phyloP scores from a whole-genome alignment of 2,797 vertebrate species.

The Erithacus rubecula region DNA sequence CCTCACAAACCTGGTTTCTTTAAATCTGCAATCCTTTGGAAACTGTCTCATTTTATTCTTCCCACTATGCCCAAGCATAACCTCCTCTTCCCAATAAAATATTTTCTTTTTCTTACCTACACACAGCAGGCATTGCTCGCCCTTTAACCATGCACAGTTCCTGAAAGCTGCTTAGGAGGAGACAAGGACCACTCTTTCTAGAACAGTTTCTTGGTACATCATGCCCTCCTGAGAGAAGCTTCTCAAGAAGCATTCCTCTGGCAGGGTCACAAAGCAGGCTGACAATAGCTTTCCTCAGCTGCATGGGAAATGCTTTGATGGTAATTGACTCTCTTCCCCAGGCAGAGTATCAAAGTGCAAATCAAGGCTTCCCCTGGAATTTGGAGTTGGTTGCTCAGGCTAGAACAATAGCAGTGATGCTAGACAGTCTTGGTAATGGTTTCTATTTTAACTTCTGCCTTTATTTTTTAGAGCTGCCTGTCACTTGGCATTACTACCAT shows the following conservation, averaged over 20 bases:
- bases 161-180: background rate
- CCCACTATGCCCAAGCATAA: background rate
- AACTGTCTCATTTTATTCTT: background rate
- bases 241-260: background rate
- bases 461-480: constrained; percentile 25
- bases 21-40: background rate
- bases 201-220: background rate
- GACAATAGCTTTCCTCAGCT: constrained; percentile 1
- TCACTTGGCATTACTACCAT: background rate
- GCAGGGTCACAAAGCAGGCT: constrained; percentile 1
- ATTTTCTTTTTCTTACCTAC: background rate
- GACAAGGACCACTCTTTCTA: background rate
- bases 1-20: background rate
- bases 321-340: constrained; percentile 18
- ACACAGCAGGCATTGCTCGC: background rate
- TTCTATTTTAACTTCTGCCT: constrained; percentile 48
- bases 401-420: constrained; percentile 21
- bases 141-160: background rate
- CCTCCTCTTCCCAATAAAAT: background rate
- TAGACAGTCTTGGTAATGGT: constrained; percentile 5
- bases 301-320: constrained; percentile 29
- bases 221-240: background rate
- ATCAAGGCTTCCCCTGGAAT: constrained; percentile 1
- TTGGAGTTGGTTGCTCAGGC: background rate
- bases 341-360: constrained; percentile 29